phyloP scores from a whole-genome alignment of 2,888 invertebrate genomes.

The Napeogenes inachia region DNA sequence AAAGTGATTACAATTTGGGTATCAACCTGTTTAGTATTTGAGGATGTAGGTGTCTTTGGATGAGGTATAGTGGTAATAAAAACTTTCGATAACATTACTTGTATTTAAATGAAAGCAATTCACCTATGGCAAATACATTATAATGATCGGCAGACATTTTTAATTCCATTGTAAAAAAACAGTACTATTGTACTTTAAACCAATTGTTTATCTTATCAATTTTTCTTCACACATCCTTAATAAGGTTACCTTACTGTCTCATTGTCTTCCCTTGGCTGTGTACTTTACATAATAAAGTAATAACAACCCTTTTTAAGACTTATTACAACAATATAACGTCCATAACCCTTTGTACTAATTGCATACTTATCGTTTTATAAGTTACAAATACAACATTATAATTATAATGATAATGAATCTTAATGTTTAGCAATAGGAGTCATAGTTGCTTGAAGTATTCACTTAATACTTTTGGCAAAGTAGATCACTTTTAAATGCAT shows the following conservation, averaged over 20 bases:
- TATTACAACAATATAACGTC: constrained; percentile 13
- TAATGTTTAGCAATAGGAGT: not conserved
- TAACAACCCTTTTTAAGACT: not conserved
- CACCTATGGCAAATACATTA: no score
- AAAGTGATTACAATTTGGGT: constrained; percentile 28
- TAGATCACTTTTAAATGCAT: constrained; percentile 27
- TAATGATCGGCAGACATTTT: no score
- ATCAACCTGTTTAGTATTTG: constrained; percentile 22
- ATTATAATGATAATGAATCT: constrained; percentile 6
- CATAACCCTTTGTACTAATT: not conserved
- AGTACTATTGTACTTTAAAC: no score
- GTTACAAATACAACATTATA: not conserved
- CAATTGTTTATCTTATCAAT: not conserved
- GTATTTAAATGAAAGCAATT: no score
- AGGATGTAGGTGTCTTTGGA: constrained; percentile 22
- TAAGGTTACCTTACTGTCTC: constrained; percentile 23
- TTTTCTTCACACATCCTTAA: constrained; percentile 23
- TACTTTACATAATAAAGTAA: constrained; percentile 14
- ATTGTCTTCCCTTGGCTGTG: constrained; percentile 27
- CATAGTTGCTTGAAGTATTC: constrained; percentile 9
- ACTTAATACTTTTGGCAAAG: constrained; percentile 16
- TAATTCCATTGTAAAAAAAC: no score
- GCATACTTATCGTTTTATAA: constrained; percentile 1
- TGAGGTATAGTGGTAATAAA: constrained; percentile 10
- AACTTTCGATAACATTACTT: no score